Evolutionary conservation across 2,113 vertebrate species (phyloP).

Genomic region (Pterocles burchelli): DNA sequence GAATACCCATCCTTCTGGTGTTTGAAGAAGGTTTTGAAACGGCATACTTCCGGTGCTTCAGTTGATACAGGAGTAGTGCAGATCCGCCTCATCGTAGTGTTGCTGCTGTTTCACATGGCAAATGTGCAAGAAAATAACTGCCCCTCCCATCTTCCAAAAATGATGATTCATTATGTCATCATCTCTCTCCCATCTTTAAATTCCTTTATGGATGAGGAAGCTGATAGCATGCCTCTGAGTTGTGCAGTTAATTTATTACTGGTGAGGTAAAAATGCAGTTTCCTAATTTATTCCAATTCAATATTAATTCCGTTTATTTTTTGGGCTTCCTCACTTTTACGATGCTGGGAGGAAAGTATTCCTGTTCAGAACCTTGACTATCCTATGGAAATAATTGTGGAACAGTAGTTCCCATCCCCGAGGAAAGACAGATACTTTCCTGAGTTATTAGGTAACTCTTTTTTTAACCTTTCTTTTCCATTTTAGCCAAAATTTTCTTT

Average conservation of each 20-base stretch:
- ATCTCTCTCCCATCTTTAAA: not conserved
- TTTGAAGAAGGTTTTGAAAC: not conserved
- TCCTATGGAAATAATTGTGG: not conserved
- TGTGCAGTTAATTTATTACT: not conserved
- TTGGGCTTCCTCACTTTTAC: not conserved
- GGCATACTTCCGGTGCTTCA: not conserved
- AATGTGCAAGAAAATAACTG: not conserved
- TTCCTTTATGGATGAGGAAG: not conserved
- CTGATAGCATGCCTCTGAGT: not conserved
- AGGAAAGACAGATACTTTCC: not conserved
- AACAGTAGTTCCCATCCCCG: not conserved
- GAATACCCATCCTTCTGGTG: not conserved
- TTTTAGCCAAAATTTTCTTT: not conserved
- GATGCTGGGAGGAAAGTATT: not conserved
- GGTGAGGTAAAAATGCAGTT: not conserved
- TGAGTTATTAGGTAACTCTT: not conserved
- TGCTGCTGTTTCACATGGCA: not conserved
- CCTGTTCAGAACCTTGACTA: not conserved
- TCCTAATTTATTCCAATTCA: not conserved
- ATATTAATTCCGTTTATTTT: not conserved
- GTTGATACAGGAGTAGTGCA: fast-evolving
- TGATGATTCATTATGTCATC: not conserved
- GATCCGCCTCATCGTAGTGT: not conserved
- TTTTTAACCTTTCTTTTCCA: not conserved
- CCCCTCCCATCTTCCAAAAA: not conserved